Evolutionary conservation across 2,113 vertebrate genomes (phyloP).

Genomic region (Elgaria multicarinata): DNA sequence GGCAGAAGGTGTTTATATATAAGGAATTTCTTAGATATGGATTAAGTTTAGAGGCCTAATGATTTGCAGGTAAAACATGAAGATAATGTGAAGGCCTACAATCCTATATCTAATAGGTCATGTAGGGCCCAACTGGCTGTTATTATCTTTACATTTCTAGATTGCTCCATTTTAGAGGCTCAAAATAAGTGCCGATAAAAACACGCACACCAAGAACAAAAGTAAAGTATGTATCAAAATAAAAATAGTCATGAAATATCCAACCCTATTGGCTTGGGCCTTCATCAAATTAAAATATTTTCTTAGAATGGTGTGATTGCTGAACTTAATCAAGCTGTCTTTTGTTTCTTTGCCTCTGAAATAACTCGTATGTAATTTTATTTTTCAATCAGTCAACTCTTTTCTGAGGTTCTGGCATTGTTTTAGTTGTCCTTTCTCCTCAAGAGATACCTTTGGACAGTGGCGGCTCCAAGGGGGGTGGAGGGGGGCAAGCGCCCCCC

Average conservation of each 20-base stretch:
- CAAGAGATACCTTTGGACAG: background rate
- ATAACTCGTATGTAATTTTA: background rate
- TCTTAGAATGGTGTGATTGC: background rate
- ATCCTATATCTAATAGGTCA: background rate
- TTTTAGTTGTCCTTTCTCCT: background rate
- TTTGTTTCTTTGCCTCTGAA: background rate
- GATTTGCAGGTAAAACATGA: background rate
- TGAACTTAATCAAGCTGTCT: background rate
- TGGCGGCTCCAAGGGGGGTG: too few relatives aligned
- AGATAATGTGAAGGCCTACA: background rate
- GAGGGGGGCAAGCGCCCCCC: too few relatives aligned
- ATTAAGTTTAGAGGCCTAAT: background rate
- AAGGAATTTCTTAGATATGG: background rate
- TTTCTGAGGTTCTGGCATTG: background rate
- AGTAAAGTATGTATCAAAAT: background rate
- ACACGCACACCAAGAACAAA: background rate
- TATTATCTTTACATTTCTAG: background rate
- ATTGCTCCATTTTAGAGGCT: background rate
- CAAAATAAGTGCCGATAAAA: background rate
- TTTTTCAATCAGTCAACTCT: background rate
- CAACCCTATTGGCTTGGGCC: background rate
- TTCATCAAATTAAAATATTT: too few relatives aligned
- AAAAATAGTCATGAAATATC: background rate
- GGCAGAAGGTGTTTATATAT: too few relatives aligned
- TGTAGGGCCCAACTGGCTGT: too few relatives aligned